These are phyloP conservation scores for Blera fallax DNA, from an alignment of 2,888 invertebrate genomes.

Conservation along the genomic window DNA sequence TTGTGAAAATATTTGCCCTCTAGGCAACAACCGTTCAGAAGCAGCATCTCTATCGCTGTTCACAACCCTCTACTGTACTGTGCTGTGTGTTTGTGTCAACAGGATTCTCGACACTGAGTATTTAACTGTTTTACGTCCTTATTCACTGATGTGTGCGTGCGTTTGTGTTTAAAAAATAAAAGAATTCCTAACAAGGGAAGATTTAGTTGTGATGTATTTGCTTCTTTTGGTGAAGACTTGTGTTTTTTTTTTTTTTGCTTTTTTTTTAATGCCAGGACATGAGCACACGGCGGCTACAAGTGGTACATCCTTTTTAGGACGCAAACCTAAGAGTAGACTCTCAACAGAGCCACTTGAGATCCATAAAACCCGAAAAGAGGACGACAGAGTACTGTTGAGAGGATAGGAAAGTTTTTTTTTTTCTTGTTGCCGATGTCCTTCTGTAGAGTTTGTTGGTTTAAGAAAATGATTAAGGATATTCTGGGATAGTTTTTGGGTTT, in stretches of 20 bases:
- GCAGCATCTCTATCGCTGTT: slow-evolving; percentile 29
- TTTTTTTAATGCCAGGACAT: slow-evolving; percentile 31
- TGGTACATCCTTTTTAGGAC: slow-evolving; percentile 65
- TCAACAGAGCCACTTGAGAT: slow-evolving; percentile 57
- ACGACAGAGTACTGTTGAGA: neutral
- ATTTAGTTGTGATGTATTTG: slow-evolving; percentile 46
- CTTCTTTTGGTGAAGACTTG: slow-evolving; percentile 22
- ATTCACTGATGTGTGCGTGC: slow-evolving; percentile 16
- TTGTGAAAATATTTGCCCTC: slow-evolving; percentile 81
- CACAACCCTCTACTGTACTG: slow-evolving; percentile 77
- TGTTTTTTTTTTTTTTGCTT: slow-evolving; percentile 18
- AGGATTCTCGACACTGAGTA: slow-evolving; percentile 67
- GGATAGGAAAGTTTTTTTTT: neutral
- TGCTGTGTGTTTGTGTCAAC: slow-evolving; percentile 73
- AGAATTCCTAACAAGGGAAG: slow-evolving; percentile 34
- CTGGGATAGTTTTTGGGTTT: slow-evolving; percentile 56
- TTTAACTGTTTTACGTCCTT: slow-evolving; percentile 66
- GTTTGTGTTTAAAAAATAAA: slow-evolving; percentile 42
- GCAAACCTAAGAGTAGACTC: slow-evolving; percentile 42
- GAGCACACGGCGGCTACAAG: slow-evolving; percentile 59
- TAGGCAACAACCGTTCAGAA: slow-evolving; percentile 74
- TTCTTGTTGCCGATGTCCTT: neutral
- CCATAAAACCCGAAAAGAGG: slow-evolving; percentile 57
- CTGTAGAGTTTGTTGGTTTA: slow-evolving; percentile 76
- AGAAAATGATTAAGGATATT: slow-evolving; percentile 80